Base-by-base conservation (phyloP, 1,140 invertebrate genomes). In the Ips nitidus region DNA sequence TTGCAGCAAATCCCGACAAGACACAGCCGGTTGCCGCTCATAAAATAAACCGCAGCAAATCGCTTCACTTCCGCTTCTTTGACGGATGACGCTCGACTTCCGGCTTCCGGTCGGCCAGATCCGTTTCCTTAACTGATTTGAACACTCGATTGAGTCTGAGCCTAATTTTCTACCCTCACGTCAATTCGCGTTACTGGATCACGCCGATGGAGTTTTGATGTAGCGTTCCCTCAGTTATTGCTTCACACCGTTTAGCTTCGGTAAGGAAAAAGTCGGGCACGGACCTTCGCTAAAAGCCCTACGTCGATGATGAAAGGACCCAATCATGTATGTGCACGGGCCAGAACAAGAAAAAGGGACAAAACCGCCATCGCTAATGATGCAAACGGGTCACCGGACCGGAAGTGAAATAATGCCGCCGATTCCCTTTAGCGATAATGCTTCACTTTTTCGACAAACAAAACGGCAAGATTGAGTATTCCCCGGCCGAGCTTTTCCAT, bases 41-140 rank as follows among this genome's bases (percentile, higher is more conserved):
- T 63, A 63, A 63, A 63, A 4, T 52, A 63, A 63, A 63, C 40
- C 61, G 52, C 37, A 50, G 61, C 39, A 52, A 63, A 63, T 63
- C 58, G 43, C n/a, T 37, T 41, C n/a, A 60, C 61, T 63, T 63
- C 61, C 61, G 47, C 42, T 52, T 63, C 61, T 63, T 63, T 63
- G 61, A 63, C 61, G 61, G 52, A 63, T 63, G 47, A 52, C 45
- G 61, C 47, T 63, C 50, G 47, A 63, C 61, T 52, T 52, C 50
- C 61, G 61, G 8, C 61, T 63, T 63, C 61, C 61, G 61, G 61
- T n/a, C 45, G 50, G 61, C 45, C 61, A 52, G 61, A 52, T 63
- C 61, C 61, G 61, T 63, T 63, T 63, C 61, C 61, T 50, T 3
- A 63, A 41, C 61, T 41, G 38, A 63, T 50, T 63, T 43, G 47